These are phyloP conservation scores for Hemibagrus wyckioides DNA, from an alignment of 2,113 vertebrate species.

Conservation along the genomic window DNA sequence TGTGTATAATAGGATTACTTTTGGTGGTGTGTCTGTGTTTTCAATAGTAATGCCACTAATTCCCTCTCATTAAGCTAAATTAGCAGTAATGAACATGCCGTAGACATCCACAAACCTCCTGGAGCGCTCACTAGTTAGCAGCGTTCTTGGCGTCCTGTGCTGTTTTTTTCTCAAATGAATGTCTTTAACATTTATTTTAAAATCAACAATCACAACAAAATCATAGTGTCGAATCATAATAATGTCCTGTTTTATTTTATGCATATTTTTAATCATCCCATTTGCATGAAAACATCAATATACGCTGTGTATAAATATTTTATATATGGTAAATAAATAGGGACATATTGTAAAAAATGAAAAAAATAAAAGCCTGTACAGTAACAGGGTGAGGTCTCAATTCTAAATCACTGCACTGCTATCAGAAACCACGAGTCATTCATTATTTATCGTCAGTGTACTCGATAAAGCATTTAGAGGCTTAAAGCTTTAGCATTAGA, in stretches of 20 bases:
- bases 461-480: neutral
- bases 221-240: neutral
- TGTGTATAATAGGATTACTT: neutral
- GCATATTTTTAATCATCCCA: too few relatives aligned
- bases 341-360: neutral
- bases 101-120: constrained; percentile 6
- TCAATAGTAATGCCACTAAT: constrained; percentile 11
- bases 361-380: neutral
- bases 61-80: constrained; percentile 24
- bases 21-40: constrained; percentile 2
- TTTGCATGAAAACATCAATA: neutral
- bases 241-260: neutral
- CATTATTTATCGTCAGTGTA: neutral
- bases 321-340: neutral
- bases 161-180: neutral
- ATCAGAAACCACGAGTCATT: constrained; percentile 4
- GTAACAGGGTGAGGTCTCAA: neutral
- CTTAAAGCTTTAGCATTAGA: neutral
- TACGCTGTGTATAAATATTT: neutral
- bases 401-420: neutral
- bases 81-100: constrained; percentile 17
- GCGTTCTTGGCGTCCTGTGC: neutral
- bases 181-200: neutral
- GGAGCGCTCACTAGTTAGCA: neutral
- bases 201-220: neutral